Evolutionary conservation across 2,888 invertebrate genomes (phyloP).

Genomic region (Lasioglossum lativentre): DNA sequence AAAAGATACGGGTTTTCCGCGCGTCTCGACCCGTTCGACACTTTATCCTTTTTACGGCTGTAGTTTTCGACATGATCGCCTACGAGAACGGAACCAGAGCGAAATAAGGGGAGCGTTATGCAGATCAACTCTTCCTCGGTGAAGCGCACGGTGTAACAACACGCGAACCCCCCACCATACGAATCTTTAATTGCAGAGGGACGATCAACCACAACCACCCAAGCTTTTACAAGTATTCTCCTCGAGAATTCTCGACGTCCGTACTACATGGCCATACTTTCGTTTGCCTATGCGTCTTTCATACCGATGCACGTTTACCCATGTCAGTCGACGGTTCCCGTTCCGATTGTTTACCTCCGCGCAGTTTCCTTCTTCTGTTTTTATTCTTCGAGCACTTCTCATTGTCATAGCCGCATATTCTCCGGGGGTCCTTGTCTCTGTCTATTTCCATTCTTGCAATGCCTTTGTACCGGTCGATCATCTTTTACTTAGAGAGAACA

Average conservation of each 20-base stretch:
- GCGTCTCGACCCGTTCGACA: not conserved
- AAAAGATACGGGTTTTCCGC: not conserved
- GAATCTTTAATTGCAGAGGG: not conserved
- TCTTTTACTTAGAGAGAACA: not conserved
- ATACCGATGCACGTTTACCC: not conserved
- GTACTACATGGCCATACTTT: not conserved
- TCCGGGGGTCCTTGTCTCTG: not conserved
- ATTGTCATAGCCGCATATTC: not conserved
- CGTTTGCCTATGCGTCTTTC: not conserved
- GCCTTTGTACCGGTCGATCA: not conserved
- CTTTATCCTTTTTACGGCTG: slow-evolving; percentile 2
- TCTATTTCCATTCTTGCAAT: not conserved
- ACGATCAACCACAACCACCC: not conserved
- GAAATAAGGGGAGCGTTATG: not conserved
- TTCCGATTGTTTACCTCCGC: not conserved
- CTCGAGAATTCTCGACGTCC: not conserved
- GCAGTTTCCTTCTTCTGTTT: not conserved
- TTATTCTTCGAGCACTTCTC: not conserved
- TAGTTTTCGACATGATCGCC: slow-evolving; percentile 1
- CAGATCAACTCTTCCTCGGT: not conserved
- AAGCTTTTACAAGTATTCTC: not conserved
- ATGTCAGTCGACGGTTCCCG: not conserved
- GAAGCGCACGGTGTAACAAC: not conserved
- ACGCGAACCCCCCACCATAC: not conserved
- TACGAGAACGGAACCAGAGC: not conserved